Conservation (phyloP, 2,888 invertebrate species). For the Sclerodermus sp. region DNA sequence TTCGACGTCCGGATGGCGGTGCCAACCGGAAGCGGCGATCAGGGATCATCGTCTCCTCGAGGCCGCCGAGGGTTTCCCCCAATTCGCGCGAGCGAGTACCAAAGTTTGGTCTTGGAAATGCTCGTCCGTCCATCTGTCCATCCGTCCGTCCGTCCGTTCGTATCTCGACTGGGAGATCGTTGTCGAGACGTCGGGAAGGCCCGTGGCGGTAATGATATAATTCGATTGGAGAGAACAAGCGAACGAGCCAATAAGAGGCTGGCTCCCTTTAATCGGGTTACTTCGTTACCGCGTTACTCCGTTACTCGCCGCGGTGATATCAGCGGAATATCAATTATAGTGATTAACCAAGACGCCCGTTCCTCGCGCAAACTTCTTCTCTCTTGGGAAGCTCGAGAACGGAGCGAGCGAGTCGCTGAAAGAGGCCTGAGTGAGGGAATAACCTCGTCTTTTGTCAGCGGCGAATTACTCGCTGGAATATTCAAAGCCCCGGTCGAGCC, state of each 20-base stretch:
- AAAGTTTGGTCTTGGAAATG: too few species aligned
- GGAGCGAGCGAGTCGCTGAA: constrained; percentile 11
- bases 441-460: constrained; percentile 53
- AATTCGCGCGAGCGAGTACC: not conserved
- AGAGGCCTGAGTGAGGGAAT: constrained; percentile 31
- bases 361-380: constrained; percentile 39
- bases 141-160: constrained; percentile 7
- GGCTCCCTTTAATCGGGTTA: constrained; percentile 52
- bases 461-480: constrained; percentile 44
- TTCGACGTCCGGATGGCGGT: too few species aligned
- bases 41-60: too few species aligned
- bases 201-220: constrained; percentile 50
- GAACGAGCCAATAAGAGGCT: constrained; percentile 50
- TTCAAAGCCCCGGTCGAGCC: constrained; percentile 37
- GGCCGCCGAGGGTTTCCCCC: not conserved
- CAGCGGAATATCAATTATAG: constrained; percentile 59
- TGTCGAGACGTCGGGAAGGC: constrained; percentile 16
- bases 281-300: constrained; percentile 54
- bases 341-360: constrained; percentile 56
- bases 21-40: too few species aligned
- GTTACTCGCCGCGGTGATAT: constrained; percentile 53
- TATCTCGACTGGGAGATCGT: constrained; percentile 16
- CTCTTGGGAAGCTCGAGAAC: constrained; percentile 9
- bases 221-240: constrained; percentile 46
- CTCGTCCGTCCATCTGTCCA: constrained; percentile 6